Base-by-base conservation (phyloP, 2,797 vertebrate species). In the Tokudaia muenninki region DNA sequence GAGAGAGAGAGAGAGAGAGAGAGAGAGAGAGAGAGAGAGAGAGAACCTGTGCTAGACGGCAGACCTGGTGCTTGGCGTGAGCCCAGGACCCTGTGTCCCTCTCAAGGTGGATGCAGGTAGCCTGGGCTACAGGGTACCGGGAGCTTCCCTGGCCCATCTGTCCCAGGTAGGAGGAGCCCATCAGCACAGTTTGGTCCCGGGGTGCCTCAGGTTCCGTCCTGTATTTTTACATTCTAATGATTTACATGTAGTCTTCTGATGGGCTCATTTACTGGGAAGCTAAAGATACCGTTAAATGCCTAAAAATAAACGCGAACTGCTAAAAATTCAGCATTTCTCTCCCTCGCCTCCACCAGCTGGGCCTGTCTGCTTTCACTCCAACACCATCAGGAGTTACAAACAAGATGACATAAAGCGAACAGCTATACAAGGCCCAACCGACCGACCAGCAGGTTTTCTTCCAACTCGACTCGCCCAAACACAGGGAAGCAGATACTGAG, bases 321-420 rank as follows among this genome's bases (percentile, higher is more conserved):
- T 99, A 98, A 98, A 98, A 98, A 98, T 97, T 98, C 96, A 98
- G 98, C 95, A 97, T 98, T 98, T 98, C 97, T 97, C 97, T 98
- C 96, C 84, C 94, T 97, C 44, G 95, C 94, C 97, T 98, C 95
- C 41, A 97, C 98, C 98, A 98, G 98, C 98, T 99, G 98, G 97
- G 98, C 96, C 97, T 98, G 97, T 98, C 98, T 98, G 97, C 98
- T 97, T 97, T 97, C 96, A 81, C 94, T 98, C 96, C 97, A 96
- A 96, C 97, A 97, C 97, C 97, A 98, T 95, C 97, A 92, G 98
- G 98, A 98, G 96, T 97, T 96, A 98, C 97, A 98, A 97, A 98
- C 96, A 90, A 87, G 94, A 97, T 95, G 97, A 98, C 29, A 96
- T 37, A 95, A 97, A 96, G 96, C 74, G 83, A 98, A 87, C 74